Evolutionary conservation across 2,113 vertebrate genomes (phyloP), one percentile per base, ranked within the genome.

Genomic region (Pseudolaguvia tuberculata): DNA sequence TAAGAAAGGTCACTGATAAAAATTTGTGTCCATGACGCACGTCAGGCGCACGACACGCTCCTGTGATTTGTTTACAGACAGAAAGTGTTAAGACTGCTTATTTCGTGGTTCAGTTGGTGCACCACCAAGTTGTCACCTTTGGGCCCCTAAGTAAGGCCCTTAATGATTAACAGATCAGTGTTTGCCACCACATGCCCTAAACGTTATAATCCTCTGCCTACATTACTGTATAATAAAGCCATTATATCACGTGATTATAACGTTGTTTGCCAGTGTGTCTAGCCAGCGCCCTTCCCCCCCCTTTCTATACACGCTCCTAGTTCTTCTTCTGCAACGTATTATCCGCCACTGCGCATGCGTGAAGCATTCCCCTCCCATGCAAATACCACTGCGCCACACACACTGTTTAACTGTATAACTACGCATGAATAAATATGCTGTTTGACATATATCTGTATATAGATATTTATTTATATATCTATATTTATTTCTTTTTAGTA

Each of bases 381-480:
- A 90, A 91, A 91, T 90, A 79, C 76, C 85, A 91, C 91, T 91
- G 90, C 91, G 90, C 88, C 84, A 92, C 87, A 79, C 70, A 72
- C 75, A 80, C 31, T n/a, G n/a, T n/a, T n/a, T n/a, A n/a, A n/a
- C n/a, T n/a, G 17, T 31, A 59, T 42, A 47, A 6, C 2, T 65
- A 47, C 27, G 50, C 0, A 51, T 21, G 0, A 14, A 65, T 8
- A 65, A 45, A 21, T 3, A 10, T 45, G 2, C 62, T 48, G 12
- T 23, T 45, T 3, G 13, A 13, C 1, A 31, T 5, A 21, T 51
- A 56, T 47, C 6, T 35, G 6, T 35, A 35, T 35, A 35, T 35
- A 42, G 5, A 42, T 42, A 6, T 9, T 8, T 42, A 42, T 42
- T 1, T 42, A 42, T 42, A 42, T 7, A 42, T 42, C 5, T 42